Evolutionary conservation across 2,888 invertebrate genomes (phyloP).

Genomic region (Stenoptilia bipunctidactyla): DNA sequence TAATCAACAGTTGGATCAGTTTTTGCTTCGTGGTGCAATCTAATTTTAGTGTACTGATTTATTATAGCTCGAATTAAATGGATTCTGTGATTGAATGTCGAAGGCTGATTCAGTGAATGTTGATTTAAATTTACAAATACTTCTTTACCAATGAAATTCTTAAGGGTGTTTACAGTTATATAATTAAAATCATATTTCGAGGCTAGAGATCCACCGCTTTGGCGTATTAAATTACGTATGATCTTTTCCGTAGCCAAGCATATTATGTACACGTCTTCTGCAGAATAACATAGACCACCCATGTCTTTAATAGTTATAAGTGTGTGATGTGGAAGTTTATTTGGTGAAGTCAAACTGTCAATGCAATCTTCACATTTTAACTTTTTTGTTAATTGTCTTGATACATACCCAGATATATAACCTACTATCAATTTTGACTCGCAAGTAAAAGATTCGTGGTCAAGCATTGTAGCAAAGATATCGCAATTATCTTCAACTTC

Average conservation of each 20-base stretch:
- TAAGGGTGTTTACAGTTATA: conserved; percentile 1
- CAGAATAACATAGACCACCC: conserved; percentile 7
- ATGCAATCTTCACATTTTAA: conserved; percentile 6
- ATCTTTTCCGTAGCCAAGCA: conserved; percentile 5
- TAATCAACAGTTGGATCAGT: conserved; percentile 4
- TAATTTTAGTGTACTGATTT: conserved; percentile 12
- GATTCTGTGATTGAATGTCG: conserved; percentile 10
- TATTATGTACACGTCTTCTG: conserved; percentile 3
- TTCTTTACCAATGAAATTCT: conserved; percentile 1
- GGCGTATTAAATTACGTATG: conserved; percentile 8
- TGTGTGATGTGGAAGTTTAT: conserved; percentile 6
- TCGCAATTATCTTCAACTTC: conserved; percentile 5
- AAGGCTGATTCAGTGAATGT: conserved; percentile 5
- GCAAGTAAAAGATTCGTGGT: too few species aligned
- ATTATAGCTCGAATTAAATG: conserved; percentile 13
- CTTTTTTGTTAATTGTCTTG: background rate
- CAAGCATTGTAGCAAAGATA: conserved; percentile 7
- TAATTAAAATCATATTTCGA: too few species aligned
- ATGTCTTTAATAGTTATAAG: conserved; percentile 8
- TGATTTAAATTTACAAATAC: background rate
- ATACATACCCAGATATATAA: conserved; percentile 8
- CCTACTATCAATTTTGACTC: background rate
- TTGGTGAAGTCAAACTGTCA: background rate
- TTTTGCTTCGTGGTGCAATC: conserved; percentile 11
- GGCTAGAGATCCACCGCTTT: conserved; percentile 3